These are phyloP conservation scores for Sesia apiformis DNA, from an alignment of 2,888 invertebrate genomes.

Conservation along the genomic window DNA sequence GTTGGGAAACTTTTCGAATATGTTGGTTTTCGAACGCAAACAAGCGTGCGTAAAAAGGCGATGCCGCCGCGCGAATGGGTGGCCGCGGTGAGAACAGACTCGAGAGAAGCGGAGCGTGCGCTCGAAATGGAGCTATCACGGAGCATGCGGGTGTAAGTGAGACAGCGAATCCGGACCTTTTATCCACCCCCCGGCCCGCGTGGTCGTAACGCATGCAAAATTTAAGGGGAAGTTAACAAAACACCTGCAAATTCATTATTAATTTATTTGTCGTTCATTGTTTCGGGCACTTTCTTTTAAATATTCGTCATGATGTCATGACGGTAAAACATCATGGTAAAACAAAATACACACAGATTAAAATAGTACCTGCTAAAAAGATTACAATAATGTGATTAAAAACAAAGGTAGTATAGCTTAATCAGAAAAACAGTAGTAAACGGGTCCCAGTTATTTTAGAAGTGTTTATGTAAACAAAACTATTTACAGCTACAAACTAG, in stretches of 20 bases:
- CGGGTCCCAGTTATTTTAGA: no score
- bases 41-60: constrained; percentile 37
- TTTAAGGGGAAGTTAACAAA: constrained; percentile 35
- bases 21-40: constrained; percentile 27
- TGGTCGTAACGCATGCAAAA: constrained; percentile 24
- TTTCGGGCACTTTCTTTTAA: no score
- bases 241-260: not conserved
- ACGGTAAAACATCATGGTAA: no score
- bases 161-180: constrained; percentile 36
- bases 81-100: constrained; percentile 21
- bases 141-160: constrained; percentile 18
- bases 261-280: not conserved
- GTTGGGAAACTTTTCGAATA: constrained; percentile 64
- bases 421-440: no score
- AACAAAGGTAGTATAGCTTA: no score
- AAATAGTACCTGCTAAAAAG: no score
- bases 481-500: no score
- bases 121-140: constrained; percentile 26
- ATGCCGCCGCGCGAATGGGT: constrained; percentile 52
- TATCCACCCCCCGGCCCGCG: constrained; percentile 27
- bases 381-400: no score
- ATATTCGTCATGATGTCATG: no score
- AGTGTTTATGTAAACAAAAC: no score
- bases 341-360: no score
- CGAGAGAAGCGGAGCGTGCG: constrained; percentile 40